phyloP scores from a whole-genome alignment of 2,113 vertebrate genomes.

The Peromyscus leucopus region DNA sequence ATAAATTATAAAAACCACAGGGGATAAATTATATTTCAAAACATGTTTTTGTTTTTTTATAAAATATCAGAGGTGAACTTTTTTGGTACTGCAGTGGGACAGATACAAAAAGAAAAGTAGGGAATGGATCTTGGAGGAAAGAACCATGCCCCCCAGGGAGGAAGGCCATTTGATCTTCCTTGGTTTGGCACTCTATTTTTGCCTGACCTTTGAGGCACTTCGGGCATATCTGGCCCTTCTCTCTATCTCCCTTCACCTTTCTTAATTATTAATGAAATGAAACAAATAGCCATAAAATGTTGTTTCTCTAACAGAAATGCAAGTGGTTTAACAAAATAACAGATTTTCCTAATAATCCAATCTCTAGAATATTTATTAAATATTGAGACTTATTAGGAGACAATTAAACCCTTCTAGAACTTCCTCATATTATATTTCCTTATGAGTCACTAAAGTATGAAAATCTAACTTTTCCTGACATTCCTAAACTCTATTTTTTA shows the following conservation, averaged over 20 bases:
- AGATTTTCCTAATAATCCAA: constrained; percentile 9
- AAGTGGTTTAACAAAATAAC: neutral
- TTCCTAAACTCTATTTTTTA: neutral
- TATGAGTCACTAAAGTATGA: neutral
- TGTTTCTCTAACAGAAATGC: neutral
- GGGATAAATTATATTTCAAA: neutral
- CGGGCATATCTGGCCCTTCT: neutral
- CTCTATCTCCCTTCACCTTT: neutral
- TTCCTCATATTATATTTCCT: neutral
- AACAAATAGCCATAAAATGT: constrained; percentile 32
- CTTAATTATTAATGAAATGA: constrained; percentile 62
- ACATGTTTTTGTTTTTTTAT: neutral
- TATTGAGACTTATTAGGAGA: neutral
- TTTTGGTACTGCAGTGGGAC: neutral
- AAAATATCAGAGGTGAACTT: constrained; percentile 5
- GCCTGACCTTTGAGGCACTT: constrained; percentile 54
- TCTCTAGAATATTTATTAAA: neutral
- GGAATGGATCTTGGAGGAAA: neutral
- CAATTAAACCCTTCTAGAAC: neutral
- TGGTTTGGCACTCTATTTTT: constrained; percentile 4
- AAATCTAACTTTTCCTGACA: neutral
- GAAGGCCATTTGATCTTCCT: neutral
- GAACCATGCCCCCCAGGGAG: neutral
- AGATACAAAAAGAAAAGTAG: neutral
- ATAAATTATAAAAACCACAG: neutral